Percentiles rank a stretch among this genome's conserved stretches.
Evolutionary conservation across 1,140 invertebrate species (phyloP).

Genomic region (Zaprionus gabonicus): DNA sequence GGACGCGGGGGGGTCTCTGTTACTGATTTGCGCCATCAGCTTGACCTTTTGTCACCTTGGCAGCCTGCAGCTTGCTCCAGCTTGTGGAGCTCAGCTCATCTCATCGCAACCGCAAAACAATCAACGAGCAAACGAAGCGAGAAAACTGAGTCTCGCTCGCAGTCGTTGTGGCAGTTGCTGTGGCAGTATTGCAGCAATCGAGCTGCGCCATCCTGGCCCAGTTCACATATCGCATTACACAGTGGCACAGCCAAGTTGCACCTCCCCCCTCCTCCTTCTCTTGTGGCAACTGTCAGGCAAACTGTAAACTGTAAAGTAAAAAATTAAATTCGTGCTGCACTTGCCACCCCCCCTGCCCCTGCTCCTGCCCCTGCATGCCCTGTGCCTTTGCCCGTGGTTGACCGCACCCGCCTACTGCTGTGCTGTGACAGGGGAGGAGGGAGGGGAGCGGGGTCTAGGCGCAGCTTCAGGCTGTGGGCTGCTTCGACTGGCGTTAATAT

Average conservation of each 20-base stretch:
- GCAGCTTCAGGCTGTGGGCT: constrained; percentile 19
- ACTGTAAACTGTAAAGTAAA: constrained; percentile 25
- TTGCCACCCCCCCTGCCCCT: neutral
- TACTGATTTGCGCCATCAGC: constrained; percentile 42
- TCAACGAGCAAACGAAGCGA: constrained; percentile 34
- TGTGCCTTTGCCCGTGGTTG: constrained; percentile 19
- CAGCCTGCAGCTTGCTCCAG: neutral
- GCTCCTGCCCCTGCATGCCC: neutral
- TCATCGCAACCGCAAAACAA: constrained; percentile 58
- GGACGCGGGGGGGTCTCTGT: neutral
- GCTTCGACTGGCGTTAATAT: constrained; percentile 57
- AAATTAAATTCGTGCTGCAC: constrained; percentile 52
- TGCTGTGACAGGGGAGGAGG: neutral
- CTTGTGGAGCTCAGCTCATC: neutral
- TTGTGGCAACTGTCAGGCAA: constrained; percentile 14
- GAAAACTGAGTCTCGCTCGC: neutral
- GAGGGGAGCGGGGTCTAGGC: neutral
- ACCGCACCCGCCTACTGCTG: constrained; percentile 34
- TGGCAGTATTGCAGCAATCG: constrained; percentile 29
- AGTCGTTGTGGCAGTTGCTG: constrained; percentile 14
- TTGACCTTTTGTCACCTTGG: constrained; percentile 52
- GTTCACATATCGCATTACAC: constrained; percentile 51
- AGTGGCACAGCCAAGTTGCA: constrained; percentile 29
- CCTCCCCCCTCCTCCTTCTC: neutral
- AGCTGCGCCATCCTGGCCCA: constrained; percentile 41